Conservation (phyloP, 2,888 invertebrate species). For the Heteromyza rotundicornis region DNA sequence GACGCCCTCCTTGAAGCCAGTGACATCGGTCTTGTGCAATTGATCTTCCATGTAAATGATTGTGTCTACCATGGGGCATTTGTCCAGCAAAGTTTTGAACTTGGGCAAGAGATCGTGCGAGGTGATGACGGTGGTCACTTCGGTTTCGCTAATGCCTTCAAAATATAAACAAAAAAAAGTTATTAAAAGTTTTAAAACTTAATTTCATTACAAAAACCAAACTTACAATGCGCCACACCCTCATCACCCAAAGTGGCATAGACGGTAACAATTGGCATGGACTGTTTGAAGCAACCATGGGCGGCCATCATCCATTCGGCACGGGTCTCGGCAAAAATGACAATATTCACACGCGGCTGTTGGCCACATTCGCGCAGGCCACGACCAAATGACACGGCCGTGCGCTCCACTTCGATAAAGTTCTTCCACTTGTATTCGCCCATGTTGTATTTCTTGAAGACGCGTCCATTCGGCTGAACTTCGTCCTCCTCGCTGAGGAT, state of each 20-base stretch:
- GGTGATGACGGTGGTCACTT: slow-evolving; percentile 91
- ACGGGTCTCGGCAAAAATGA: slow-evolving; percentile 96
- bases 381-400: slow-evolving; percentile 79
- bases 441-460: slow-evolving; percentile 96
- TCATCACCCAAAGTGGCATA: slow-evolving; percentile 97
- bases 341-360: slow-evolving; percentile 76
- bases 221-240: slow-evolving; percentile 86
- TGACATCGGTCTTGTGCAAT: slow-evolving; percentile 72
- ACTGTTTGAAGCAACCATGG: slow-evolving; percentile 94
- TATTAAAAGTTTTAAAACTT: background rate
- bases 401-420: slow-evolving; percentile 75
- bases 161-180: background rate
- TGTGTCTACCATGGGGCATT: slow-evolving; percentile 78
- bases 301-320: slow-evolving; percentile 98
- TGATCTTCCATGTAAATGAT: slow-evolving; percentile 90
- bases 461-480: slow-evolving; percentile 88
- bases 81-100: slow-evolving; percentile 77
- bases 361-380: slow-evolving; percentile 85
- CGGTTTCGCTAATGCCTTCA: slow-evolving; percentile 85
- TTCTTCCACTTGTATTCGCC: slow-evolving; percentile 93
- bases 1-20: slow-evolving; percentile 76
- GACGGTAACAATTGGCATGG: slow-evolving; percentile 93
- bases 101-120: slow-evolving; percentile 91
- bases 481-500: slow-evolving; percentile 94
- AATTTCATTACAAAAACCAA: background rate